Conservation (phyloP, 2,888 invertebrate species). For the Biston stratarius region DNA sequence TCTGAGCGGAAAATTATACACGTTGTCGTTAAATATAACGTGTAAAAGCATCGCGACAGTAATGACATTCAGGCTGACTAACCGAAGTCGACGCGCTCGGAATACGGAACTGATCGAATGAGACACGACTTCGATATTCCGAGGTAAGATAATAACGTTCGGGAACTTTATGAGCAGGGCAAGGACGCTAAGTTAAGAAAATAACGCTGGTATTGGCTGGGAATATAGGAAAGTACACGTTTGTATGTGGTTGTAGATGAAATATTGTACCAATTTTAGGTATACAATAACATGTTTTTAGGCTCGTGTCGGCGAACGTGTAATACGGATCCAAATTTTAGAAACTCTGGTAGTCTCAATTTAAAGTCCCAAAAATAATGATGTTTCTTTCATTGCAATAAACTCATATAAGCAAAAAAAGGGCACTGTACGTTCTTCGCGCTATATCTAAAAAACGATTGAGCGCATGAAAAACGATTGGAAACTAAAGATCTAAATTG, state of each 20-base stretch:
- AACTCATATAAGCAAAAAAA: too few relatives aligned
- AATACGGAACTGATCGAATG: conserved; percentile 41
- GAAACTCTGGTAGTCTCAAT: too few relatives aligned
- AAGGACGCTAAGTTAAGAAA: conserved; percentile 16
- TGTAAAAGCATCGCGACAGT: conserved; percentile 23
- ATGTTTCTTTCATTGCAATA: too few relatives aligned
- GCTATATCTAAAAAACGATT: too few relatives aligned
- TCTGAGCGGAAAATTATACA: neutral
- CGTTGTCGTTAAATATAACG: conserved; percentile 15
- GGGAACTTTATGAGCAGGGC: conserved; percentile 29
- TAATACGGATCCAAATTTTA: too few relatives aligned
- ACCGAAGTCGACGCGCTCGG: conserved; percentile 39
- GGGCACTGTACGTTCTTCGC: too few relatives aligned
- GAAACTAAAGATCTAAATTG: too few relatives aligned
- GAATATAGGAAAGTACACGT: neutral
- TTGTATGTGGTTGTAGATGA: neutral
- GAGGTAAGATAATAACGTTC: conserved; percentile 36
- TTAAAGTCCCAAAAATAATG: too few relatives aligned
- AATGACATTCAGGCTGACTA: conserved; percentile 37
- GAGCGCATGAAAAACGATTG: too few relatives aligned
- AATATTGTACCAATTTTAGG: neutral
- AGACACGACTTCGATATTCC: conserved; percentile 35
- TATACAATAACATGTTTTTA: neutral
- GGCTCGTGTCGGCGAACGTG: too few relatives aligned
- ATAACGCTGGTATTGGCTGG: conserved; percentile 12